Base-by-base conservation (phyloP, 2,113 vertebrate species). In the Orientallactaga bullata region DNA sequence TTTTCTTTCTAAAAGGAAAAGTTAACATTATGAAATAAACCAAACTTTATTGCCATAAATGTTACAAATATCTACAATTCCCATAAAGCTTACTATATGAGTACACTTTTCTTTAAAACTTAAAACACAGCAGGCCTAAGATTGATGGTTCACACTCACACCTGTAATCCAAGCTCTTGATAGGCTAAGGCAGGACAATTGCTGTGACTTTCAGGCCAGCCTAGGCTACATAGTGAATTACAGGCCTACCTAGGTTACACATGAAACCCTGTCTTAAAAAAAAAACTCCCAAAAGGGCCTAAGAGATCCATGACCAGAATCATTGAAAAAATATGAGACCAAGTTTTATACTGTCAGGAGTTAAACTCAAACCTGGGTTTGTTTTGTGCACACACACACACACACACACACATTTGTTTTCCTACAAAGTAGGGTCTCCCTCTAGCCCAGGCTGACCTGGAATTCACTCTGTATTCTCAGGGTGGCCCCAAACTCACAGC, bases 1-100 rank as follows among this genome's bases (percentile, higher is more conserved):
- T n/a, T n/a, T n/a, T n/a, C n/a, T 76, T 95, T 91, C 35, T 42
- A 90, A 35, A 82, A 93, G 9, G 26, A 95, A 68, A 83, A 35
- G 74, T 10, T 47, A 92, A 72, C 3, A 86, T 35, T 68, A 66
- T 85, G n/a, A 96, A 90, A 85, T 79, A 71, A 85, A n/a, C 82
- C 51, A 58, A 90, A 85, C 30, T 85, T 79, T 77, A 85, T 21
- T 94, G 23, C 12, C 15, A n/a, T 74, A 61, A 35, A 35, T 76
- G 8, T 85, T 79, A 72, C 32, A 94, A 81, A 79, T 66, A 79
- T 74, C n/a, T 65, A n/a, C 15, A 35, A 37, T 86, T 94, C 37
- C 37, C 65, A 79, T 78, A 13, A 90, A 94, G 23, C 4, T 91
- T 83, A 79, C 47, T 86, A 82, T 63, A 30, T 82, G 71, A 39